Evolutionary conservation across 2,888 invertebrate genomes (phyloP), one percentile per base, ranked within the genome.

Genomic region (Cephonodes hylas): DNA sequence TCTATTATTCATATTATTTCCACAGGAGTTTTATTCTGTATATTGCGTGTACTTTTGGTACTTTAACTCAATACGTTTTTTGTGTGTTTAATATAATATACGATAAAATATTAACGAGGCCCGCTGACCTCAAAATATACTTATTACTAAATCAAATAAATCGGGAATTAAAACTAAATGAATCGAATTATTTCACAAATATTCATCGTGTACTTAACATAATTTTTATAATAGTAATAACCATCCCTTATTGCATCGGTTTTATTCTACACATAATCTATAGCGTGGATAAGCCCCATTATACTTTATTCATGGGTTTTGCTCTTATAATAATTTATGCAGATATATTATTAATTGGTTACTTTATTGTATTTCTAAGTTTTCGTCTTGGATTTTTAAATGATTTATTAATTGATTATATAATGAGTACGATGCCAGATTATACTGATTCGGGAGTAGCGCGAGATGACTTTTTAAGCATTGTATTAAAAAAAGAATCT

Each of bases 101-200:
- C 34, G 65, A 68, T 3, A 71, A 71, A 64, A 77, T 76, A 62
- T 67, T 60, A 22, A 66, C 67, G 6, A 63, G 62, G 34, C 42
- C 67, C 10, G 64, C 63, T 3, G 74, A 72, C 48, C 38, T 70
- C 0, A 63, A 66, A 38, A 60, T 79, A 22, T 77, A 71, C 63
- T 45, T 66, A 3, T 63, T 64, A 60, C 48, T 74, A 6, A 75
- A 81, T 64, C 77, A 72, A 66, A 63, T 81, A 8, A 76, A 81
- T 62, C 62, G 65, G 46, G 59, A 69, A 23, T 27, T 80, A 6
- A 56, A 67, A 8, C 34, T 75, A 56, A 63, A 71, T 2, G 58
- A 63, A 13, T 69, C 63, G 59, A 59, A 53, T 31, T 64, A 63
- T 58, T 69, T 72, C 44, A 69, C 68, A 7, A 58, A 66, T 6